These are phyloP conservation scores for Halcyon leucocephala DNA, from an alignment of 2,797 vertebrate species.

Conservation along the genomic window DNA sequence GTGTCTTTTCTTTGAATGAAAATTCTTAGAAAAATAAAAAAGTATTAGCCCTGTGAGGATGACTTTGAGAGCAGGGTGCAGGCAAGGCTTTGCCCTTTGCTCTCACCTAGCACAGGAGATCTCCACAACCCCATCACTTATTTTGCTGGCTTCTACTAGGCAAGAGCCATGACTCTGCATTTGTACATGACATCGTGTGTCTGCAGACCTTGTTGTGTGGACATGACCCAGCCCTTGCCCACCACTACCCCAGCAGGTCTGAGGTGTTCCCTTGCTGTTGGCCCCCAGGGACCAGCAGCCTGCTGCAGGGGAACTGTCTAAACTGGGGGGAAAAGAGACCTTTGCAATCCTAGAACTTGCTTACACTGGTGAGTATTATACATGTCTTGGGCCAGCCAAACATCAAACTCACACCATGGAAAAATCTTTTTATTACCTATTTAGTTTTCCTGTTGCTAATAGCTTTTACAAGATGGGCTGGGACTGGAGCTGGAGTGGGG, in stretches of 20 bases:
- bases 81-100: background rate
- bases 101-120: background rate
- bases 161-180: background rate
- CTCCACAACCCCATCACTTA: background rate
- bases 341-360: background rate
- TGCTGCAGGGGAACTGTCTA: background rate
- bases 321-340: rapidly evolving
- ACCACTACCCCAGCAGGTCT: background rate
- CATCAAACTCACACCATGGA: rapidly evolving
- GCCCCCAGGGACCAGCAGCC: background rate
- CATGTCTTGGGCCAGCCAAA: background rate
- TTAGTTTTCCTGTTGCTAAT: background rate
- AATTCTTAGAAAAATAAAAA: background rate
- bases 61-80: background rate
- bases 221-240: background rate
- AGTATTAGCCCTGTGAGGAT: background rate
- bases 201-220: rapidly evolving
- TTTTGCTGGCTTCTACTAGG: background rate
- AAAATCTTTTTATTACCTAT: rapidly evolving
- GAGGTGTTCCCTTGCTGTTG: background rate
- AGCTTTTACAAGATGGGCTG: background rate
- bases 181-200: rapidly evolving
- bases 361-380: background rate
- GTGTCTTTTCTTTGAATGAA: background rate
- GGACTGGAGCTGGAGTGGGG: background rate